Conservation (phyloP, 2,888 invertebrate species). For the Dasysyrphus albostriatus region DNA sequence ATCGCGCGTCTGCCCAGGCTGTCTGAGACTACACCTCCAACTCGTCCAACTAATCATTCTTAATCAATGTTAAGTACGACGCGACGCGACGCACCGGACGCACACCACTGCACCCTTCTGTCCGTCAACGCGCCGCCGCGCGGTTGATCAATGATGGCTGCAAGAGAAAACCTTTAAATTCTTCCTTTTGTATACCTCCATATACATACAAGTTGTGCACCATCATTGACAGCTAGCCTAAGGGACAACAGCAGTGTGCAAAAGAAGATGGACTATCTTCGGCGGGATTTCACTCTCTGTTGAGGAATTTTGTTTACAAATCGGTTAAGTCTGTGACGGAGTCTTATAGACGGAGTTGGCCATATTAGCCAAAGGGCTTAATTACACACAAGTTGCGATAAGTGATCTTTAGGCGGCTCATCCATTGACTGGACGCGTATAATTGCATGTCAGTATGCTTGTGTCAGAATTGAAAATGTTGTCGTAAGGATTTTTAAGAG, state of each 20-base stretch:
- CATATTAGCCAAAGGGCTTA: slow-evolving; percentile 64
- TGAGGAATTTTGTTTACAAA: slow-evolving; percentile 67
- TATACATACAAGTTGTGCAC: neutral
- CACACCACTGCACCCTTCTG: neutral
- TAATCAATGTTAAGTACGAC: slow-evolving; percentile 67
- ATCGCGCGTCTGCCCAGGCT: slow-evolving; percentile 19
- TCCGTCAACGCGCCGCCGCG: neutral
- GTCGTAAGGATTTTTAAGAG: slow-evolving; percentile 21
- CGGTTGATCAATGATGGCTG: neutral
- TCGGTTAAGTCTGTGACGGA: slow-evolving; percentile 35
- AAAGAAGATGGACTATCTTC: slow-evolving; percentile 37
- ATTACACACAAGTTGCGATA: slow-evolving; percentile 66
- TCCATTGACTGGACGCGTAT: slow-evolving; percentile 44
- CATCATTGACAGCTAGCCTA: slow-evolving; percentile 32
- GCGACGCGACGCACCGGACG: neutral
- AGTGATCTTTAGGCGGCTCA: slow-evolving; percentile 64
- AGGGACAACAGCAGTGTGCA: neutral
- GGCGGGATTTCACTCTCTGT: slow-evolving; percentile 59
- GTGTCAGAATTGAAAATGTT: slow-evolving; percentile 43
- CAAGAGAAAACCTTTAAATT: slow-evolving; percentile 13
- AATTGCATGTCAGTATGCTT: slow-evolving; percentile 63
- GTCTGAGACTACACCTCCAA: slow-evolving; percentile 65
- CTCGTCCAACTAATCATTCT: slow-evolving; percentile 71
- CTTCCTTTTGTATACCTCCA: neutral
- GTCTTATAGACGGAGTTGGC: neutral